Evolutionary conservation across 2,797 vertebrate genomes (phyloP), one percentile per base, ranked within the genome.

Genomic region (Gallirallus australis): DNA sequence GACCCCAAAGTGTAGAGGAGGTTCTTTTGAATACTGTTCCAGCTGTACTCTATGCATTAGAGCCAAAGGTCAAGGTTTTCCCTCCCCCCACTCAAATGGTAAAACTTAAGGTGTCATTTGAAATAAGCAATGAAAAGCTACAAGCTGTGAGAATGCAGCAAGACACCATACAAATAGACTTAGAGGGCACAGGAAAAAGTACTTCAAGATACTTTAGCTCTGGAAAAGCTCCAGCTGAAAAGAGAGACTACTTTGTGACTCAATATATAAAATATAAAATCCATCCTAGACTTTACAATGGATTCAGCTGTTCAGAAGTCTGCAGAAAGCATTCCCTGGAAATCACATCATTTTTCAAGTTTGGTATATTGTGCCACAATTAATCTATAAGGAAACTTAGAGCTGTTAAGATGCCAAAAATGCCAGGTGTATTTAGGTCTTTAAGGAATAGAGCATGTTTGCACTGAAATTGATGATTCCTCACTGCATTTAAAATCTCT

Each of bases 51-150:
- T 47, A 40, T 64, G 33, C 66, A 35, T 11, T 35, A 77, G 30
- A 86, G 56, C 15, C 65, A 90, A 91, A 95, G 72, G 75, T 94
- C 89, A 92, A 40, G 14, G 59, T 69, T 92, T 91, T 37, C 31
- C 37, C 3, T 33, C 19, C n/a, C 27, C 40, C 15, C 9, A 57
- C 47, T 68, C 57, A 83, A 86, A 83, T 37, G 25, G 27, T 82
- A 89, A 89, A 96, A 93, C 39, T 63, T 59, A 19, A 84, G 21
- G 12, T 45, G 59, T 75, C 78, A 83, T 90, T 84, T 92, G 63
- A 95, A 95, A 93, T 9, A 27, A 90, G 31, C 28, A 92, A 54
- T 82, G 65, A 84, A 94, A 94, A 96, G 50, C 42, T 90, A 30
- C 47, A 54, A 84, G 31, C 64, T 70, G 33, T 75, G 63, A 86